Base-by-base conservation (phyloP, 2,888 invertebrate genomes). In the Tipula confusa region DNA sequence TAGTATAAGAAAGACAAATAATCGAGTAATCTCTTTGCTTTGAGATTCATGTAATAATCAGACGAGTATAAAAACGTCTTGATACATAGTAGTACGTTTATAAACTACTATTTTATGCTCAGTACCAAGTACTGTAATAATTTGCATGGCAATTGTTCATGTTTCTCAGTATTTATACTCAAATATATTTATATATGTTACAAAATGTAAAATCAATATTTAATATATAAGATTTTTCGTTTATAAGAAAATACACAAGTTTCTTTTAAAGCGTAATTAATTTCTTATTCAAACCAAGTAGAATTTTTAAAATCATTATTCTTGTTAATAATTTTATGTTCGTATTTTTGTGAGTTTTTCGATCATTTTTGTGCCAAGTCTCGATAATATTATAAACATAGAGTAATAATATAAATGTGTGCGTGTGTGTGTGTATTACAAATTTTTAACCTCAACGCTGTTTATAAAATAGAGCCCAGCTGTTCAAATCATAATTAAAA, bases 261-360 rank as follows among this genome's bases (percentile, higher is more conserved):
- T 64, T 9, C 24, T 24, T 64, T 64, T 6, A 24, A 64, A 6
- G 24, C 64, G 64, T 64, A 64, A 9, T 64, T 24, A 18, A 64
- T 64, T 64, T 64, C 64, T 1, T 64, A 64, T 64, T 64, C 24
- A 64, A 24, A 64, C 18, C 64, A 24, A 64, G 64, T 64, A 43
- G 43, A 43, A 15, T 43, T 43, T 43, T 43, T 43, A 43, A 9
- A 43, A 64, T 64, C 24, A 64, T 64, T 64, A 24, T 64, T 64
- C 64, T 64, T 64, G 64, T 64, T 64, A 43, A 43, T 64, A 64
- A 64, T 18, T 43, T 64, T 64, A 64, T 64, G 64, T 64, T 64
- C 64, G 64, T 1, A 24, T 64, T 64, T 64, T 64, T 64, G n/a
- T 64, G 18, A 24, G 11, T 24, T 64, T 64, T 18, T 2, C 64